Base-by-base conservation (phyloP, 2,113 vertebrate species). In the Holacanthus passer region DNA sequence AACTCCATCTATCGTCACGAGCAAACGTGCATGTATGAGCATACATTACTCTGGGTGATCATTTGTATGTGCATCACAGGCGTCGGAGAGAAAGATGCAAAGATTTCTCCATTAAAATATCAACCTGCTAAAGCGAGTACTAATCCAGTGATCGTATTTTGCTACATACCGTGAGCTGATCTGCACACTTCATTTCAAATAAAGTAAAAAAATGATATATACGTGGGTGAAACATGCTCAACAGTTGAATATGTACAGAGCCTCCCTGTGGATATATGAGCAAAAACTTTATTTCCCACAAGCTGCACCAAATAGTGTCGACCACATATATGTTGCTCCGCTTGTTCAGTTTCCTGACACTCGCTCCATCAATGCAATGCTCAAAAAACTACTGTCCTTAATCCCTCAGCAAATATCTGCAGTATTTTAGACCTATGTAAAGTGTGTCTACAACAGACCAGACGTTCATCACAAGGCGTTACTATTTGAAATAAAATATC, bases 1-100 rank as follows among this genome's bases (percentile, higher is more conserved):
- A 31, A 41, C 35, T 43, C 29, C 24, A 47, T 73, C 13, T 29
- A 22, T 35, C 5, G 22, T 29, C 64, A 53, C 16, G 29, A 64
- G 48, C 52, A 58, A 73, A 74, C 74, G 50, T 27, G 58, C 64
- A 79, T 59, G 64, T 48, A 6, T 50, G 31, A 55, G 37, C 14
- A 64, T 56, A 71, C 27, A 55, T 43, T 79, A 55, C 19, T 31
- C 32, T 53, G n/a, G 6, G 32, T 4, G 7, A 9, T 59, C 43
- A 41, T 47, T 43, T 31, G 19, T 29, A 16, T 43, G 14, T 71
- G 20, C 19, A 71, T 29, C n/a, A 12, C 20, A 52, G 5, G 17
- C n/a, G 7, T 2, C 7, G 12, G 50, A 12, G 37, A 43, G 1
- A 66, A 65, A 32, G 17, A 24, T 39, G 48, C 16, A 11, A n/a